Evolutionary conservation across 2,888 invertebrate species (phyloP).

Genomic region (Falcaria lacertinaria): DNA sequence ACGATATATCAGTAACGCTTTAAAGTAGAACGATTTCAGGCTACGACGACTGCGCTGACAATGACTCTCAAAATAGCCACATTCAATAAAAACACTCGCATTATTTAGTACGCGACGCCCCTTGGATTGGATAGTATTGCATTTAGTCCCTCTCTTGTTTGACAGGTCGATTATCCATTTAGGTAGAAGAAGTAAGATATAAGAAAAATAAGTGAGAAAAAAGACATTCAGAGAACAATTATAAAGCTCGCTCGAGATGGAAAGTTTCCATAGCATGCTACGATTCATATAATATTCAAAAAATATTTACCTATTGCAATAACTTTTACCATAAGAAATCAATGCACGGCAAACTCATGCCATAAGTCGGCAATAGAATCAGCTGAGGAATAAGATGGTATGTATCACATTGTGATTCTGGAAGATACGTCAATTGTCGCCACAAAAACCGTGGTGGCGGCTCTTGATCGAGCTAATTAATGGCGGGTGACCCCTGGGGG

Average conservation of each 20-base stretch:
- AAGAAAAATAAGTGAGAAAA: no score
- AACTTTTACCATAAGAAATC: no score
- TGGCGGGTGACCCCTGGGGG: conserved; percentile 48
- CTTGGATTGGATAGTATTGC: neutral
- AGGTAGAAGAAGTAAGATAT: no score
- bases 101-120: conserved; percentile 36
- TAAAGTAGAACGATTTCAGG: conserved; percentile 17
- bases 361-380: neutral
- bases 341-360: no score
- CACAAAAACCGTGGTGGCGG: conserved; percentile 58
- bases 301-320: no score
- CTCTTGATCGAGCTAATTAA: conserved; percentile 63
- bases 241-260: no score
- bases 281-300: no score
- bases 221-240: no score
- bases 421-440: conserved; percentile 55
- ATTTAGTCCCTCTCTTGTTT: no score
- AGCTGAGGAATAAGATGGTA: neutral
- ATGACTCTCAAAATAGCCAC: conserved; percentile 51
- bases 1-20: neutral
- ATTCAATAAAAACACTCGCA: conserved; percentile 52
- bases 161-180: no score
- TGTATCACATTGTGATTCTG: neutral
- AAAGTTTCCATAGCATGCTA: no score
- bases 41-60: conserved; percentile 17